These are phyloP conservation scores for Heliothis peltigera DNA, from an alignment of 2,888 invertebrate species.

Conservation along the genomic window DNA sequence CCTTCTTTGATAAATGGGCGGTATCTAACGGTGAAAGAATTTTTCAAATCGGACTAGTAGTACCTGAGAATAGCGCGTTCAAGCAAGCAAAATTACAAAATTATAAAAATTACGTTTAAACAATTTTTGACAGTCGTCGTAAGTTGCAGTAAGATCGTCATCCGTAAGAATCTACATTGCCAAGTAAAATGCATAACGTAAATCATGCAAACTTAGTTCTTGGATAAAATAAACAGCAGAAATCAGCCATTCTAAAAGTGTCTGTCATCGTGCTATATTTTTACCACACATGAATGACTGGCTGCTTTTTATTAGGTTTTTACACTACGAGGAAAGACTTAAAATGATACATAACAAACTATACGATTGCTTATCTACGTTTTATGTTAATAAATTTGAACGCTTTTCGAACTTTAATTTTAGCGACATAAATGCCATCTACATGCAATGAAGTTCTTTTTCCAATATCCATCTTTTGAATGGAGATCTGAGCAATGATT, in stretches of 20 bases:
- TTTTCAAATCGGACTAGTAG: too few relatives aligned
- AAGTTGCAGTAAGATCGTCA: too few relatives aligned
- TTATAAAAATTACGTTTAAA: too few relatives aligned
- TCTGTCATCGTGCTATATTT: constrained; percentile 20
- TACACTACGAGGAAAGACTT: too few relatives aligned
- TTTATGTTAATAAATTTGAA: too few relatives aligned
- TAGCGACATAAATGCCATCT: too few relatives aligned
- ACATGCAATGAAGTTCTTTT: neutral
- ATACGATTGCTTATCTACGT: neutral
- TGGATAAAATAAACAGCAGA: constrained; percentile 18
- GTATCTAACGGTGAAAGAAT: too few relatives aligned
- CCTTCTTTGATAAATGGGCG: too few relatives aligned
- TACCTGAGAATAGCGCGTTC: too few relatives aligned
- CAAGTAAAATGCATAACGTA: constrained; percentile 2
- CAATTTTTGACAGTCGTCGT: too few relatives aligned
- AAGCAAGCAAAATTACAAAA: too few relatives aligned
- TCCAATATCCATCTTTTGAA: neutral
- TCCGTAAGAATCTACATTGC: neutral
- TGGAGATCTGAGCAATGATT: neutral
- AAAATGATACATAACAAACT: neutral
- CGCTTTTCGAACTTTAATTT: too few relatives aligned
- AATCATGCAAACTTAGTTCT: constrained; percentile 4
- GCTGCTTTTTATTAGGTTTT: constrained; percentile 17
- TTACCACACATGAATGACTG: constrained; percentile 34
- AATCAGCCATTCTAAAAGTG: constrained; percentile 39